Evolutionary conservation across 1,140 invertebrate genomes (phyloP).

Genomic region (Diabrotica virgifera): DNA sequence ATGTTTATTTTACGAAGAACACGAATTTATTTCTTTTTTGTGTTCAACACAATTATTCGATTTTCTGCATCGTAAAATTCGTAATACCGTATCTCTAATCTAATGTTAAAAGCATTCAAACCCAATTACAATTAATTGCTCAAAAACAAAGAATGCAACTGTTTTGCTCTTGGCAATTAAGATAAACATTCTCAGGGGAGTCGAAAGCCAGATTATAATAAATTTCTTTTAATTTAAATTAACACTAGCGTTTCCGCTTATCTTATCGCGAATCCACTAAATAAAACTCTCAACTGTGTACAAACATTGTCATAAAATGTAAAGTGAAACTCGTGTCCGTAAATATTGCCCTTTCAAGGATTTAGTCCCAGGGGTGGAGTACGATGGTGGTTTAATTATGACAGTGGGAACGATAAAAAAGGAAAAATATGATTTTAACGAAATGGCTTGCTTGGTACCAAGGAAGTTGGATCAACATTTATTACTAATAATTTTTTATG

Average conservation of each 20-base stretch:
- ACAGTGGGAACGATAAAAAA: too few species aligned
- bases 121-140: background rate
- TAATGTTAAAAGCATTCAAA: background rate
- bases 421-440: too few species aligned
- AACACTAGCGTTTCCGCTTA: background rate
- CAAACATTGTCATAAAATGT: background rate
- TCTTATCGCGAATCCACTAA: background rate
- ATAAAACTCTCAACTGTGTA: background rate
- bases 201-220: background rate
- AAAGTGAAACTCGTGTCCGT: background rate
- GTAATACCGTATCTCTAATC: background rate
- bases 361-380: too few species aligned
- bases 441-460: too few species aligned
- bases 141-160: background rate
- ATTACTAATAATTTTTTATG: too few species aligned
- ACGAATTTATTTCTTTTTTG: too few species aligned
- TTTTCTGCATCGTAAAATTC: too few species aligned
- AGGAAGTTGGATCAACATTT: too few species aligned
- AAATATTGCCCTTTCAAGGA: background rate
- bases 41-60: too few species aligned
- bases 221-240: conserved; percentile 2
- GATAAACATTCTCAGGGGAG: background rate
- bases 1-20: too few species aligned
- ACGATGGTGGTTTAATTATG: too few species aligned
- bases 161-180: background rate